Base-by-base conservation (phyloP, 1,140 invertebrate genomes). In the Camponotus floridanus region DNA sequence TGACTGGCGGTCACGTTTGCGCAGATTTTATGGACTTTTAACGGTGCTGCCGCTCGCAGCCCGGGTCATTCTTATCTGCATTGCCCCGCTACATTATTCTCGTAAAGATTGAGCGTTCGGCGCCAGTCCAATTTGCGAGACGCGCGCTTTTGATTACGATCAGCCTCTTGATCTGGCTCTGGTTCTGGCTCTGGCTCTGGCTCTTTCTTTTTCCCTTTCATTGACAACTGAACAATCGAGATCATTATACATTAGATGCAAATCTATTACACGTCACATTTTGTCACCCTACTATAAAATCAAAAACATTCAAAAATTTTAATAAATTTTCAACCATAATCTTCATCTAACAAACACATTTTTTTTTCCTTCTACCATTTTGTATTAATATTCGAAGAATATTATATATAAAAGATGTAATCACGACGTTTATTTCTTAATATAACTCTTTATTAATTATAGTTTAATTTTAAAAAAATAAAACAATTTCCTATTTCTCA, bases 1-100 rank as follows among this genome's bases (percentile, higher is more conserved):
- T 73, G 84, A 79, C 48, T 64, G 73, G 33, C 33, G 48, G 57
- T 65, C 83, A 86, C 84, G 83, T 86, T 86, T 70, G 64, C 48
- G 64, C 57, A 67, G 73, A 86, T 86, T 87, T 87, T 87, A 87
- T 87, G 68, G 64, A 85, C 73, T 76, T 85, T 76, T 86, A 84
- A 87, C 74, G 83, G 62, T 70, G 76, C 42, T 33, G 84, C 21
- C 55, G 39, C 55, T 80, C 45, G 64, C 48, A 36, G 42, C 45
- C 57, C 42, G 76, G 65, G 84, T 80, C 76, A 80, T 61, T 51
- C 65, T 68, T 86, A 81, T 86, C 84, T 81, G 64, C 42, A 62
- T 55, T 64, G 71, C 45, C 9, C 36, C 45, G 31, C 48, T 13
- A 42, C 21, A 51, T 79, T 86, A 86, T 86, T 55, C 65, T 33